These are phyloP conservation scores for Zophobas morio DNA, from an alignment of 1,140 invertebrate genomes.

Conservation along the genomic window DNA sequence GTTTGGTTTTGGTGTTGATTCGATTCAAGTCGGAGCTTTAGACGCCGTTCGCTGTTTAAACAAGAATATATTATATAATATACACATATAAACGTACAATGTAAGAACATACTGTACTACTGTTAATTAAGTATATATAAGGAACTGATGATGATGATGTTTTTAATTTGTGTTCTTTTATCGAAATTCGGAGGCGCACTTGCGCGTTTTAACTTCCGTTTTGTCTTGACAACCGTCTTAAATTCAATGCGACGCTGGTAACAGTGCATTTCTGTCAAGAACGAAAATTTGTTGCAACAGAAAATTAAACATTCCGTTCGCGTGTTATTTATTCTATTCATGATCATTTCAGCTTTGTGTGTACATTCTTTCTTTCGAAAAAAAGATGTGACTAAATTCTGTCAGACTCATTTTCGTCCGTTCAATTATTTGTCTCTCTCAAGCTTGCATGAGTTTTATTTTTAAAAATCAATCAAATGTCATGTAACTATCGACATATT, in stretches of 20 bases:
- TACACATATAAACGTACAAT: slow-evolving; percentile 36
- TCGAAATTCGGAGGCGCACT: background rate
- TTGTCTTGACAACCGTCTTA: background rate
- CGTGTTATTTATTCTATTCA: slow-evolving; percentile 23
- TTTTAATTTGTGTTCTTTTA: slow-evolving; percentile 24
- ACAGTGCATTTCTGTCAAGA: slow-evolving; percentile 7
- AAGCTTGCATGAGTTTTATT: slow-evolving; percentile 43
- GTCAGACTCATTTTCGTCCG: slow-evolving; percentile 25
- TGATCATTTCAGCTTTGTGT: slow-evolving; percentile 8
- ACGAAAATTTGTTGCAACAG: slow-evolving; percentile 7
- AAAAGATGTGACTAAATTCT: slow-evolving; percentile 9
- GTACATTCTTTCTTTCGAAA: background rate
- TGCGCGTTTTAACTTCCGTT: background rate
- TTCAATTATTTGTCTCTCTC: slow-evolving; percentile 16
- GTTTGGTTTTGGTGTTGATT: slow-evolving; percentile 42
- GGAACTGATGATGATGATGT: slow-evolving; percentile 35
- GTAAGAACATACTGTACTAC: slow-evolving; percentile 33
- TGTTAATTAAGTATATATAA: slow-evolving; percentile 38
- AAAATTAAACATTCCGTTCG: slow-evolving; percentile 23
- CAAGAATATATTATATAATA: slow-evolving; percentile 18
- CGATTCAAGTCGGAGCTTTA: slow-evolving; percentile 26
- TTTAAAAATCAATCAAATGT: slow-evolving; percentile 40
- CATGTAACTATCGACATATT: slow-evolving; percentile 42
- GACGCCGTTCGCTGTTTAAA: slow-evolving; percentile 25
- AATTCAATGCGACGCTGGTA: background rate